phyloP scores from a whole-genome alignment of 2,113 vertebrate genomes.

The Edolisoma coerulescens region DNA sequence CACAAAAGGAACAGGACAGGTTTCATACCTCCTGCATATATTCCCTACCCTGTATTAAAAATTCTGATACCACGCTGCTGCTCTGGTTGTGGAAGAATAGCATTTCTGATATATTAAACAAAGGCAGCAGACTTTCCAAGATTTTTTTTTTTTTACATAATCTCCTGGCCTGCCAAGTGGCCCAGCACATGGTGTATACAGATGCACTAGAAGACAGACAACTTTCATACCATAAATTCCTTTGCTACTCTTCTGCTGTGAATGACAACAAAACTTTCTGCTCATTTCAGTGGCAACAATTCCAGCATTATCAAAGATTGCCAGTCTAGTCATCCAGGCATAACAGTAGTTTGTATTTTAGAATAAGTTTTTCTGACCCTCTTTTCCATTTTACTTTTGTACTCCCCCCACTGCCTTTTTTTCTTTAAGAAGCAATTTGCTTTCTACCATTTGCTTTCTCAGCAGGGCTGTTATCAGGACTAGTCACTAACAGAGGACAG shows the following conservation, averaged over 20 bases:
- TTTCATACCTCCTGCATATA: neutral
- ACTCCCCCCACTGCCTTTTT: fast-evolving
- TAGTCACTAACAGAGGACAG: constrained; percentile 15
- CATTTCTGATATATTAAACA: constrained; percentile 53
- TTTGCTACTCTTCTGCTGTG: constrained; percentile 21
- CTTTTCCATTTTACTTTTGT: neutral
- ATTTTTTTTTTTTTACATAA: constrained; percentile 8
- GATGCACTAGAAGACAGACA: constrained; percentile 38
- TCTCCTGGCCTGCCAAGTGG: constrained; percentile 60
- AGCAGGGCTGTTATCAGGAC: neutral
- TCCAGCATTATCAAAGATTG: neutral
- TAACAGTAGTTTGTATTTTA: neutral
- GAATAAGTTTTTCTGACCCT: neutral
- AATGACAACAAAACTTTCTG: constrained; percentile 54
- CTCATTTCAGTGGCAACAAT: neutral
- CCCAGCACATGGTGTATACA: constrained; percentile 64
- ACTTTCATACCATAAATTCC: constrained; percentile 69
- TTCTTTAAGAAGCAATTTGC: neutral
- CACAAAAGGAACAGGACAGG: neutral
- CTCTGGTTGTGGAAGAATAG: constrained; percentile 36
- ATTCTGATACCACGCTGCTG: constrained; percentile 18
- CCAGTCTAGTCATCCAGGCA: neutral
- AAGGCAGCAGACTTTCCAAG: constrained; percentile 42
- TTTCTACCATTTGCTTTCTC: constrained; percentile 41
- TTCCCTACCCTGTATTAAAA: neutral